A percentile compares a stretch with the other conserved stretches of the same genome.
phyloP scores from a whole-genome alignment of 2,113 vertebrate species.

The Anhinga anhinga region DNA sequence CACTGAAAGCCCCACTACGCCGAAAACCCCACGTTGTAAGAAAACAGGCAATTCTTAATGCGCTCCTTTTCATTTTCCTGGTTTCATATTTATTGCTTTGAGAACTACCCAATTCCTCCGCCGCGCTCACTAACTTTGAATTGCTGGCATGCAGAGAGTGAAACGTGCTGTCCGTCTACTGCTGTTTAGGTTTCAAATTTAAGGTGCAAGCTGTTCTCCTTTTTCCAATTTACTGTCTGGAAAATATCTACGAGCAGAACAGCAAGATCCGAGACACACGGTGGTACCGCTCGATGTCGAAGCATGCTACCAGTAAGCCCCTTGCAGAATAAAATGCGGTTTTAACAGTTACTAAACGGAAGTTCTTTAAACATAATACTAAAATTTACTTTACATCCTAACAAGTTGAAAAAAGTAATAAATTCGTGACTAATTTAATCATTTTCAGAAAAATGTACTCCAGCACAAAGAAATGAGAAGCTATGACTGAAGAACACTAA shows the following conservation, averaged over 20 bases:
- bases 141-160: fast-evolving
- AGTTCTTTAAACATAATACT: not conserved
- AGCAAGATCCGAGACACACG: fast-evolving
- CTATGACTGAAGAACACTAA: not conserved
- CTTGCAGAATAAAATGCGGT: not conserved
- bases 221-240: not conserved
- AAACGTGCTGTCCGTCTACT: not conserved
- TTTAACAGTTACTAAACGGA: not conserved
- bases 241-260: not conserved
- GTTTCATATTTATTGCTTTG: not conserved
- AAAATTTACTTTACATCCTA: no score
- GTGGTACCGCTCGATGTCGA: not conserved
- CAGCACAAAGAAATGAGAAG: not conserved
- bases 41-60: fast-evolving
- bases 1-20: not conserved
- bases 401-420: not conserved
- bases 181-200: no score
- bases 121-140: no score
- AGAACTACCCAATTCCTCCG: fast-evolving
- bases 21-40: not conserved
- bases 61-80: not conserved
- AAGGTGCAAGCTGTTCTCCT: not conserved
- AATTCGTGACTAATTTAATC: not conserved
- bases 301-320: not conserved
- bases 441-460: not conserved